These are phyloP conservation scores for Pheosia gnoma DNA, from an alignment of 2,888 invertebrate species.

Conservation along the genomic window DNA sequence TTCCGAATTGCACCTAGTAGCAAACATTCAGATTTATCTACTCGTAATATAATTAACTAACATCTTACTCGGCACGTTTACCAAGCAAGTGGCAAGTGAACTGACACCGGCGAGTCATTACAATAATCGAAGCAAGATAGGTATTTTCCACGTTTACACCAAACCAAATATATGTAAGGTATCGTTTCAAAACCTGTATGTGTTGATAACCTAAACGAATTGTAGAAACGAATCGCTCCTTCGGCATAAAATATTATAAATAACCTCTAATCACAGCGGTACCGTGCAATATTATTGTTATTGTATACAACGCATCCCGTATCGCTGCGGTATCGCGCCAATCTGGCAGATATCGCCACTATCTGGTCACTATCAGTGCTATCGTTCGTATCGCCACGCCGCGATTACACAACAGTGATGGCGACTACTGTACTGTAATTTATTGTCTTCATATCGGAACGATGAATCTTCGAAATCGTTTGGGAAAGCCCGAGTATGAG, in stretches of 20 bases:
- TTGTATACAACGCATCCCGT: neutral
- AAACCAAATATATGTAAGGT: too few species aligned
- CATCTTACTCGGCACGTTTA: too few species aligned
- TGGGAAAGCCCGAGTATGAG: conserved; percentile 28
- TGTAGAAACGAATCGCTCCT: neutral
- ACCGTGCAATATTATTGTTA: conserved; percentile 22
- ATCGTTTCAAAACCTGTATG: too few species aligned
- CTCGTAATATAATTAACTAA: too few species aligned
- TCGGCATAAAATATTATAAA: neutral
- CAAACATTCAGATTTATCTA: too few species aligned
- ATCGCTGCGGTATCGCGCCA: conserved; percentile 16
- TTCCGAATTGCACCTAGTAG: too few species aligned
- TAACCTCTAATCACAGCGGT: neutral
- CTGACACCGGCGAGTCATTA: too few species aligned
- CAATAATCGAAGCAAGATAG: too few species aligned
- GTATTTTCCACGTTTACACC: too few species aligned
- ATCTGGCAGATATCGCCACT: conserved; percentile 36
- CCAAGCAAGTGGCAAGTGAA: too few species aligned
- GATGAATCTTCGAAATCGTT: conserved; percentile 31
- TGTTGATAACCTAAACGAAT: too few species aligned
- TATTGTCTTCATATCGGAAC: conserved; percentile 33
- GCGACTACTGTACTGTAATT: conserved; percentile 31
- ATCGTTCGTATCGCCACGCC: conserved; percentile 40
- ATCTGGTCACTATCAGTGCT: conserved; percentile 39
- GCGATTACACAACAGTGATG: conserved; percentile 37